Base-by-base conservation (phyloP, 2,113 vertebrate species). In the Coptodon rendalli region DNA sequence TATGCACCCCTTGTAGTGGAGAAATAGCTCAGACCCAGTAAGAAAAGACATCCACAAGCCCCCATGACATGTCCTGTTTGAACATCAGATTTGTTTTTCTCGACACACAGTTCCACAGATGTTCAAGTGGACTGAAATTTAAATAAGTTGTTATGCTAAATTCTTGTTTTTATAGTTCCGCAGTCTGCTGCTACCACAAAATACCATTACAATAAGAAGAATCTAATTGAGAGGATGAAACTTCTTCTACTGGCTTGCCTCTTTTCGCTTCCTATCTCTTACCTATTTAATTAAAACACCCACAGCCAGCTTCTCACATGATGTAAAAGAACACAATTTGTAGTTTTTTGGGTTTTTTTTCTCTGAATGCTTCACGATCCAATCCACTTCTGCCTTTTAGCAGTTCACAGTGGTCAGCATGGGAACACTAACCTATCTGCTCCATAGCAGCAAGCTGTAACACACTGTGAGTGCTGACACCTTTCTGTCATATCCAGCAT, bases 321-420 rank as follows among this genome's bases (percentile, higher is more conserved):
- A 16, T 54, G 50, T 54, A 54, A 80, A 54, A 22, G 12, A 71
- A 40, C 4, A 71, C 36, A 40, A 9, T 24, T 71, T 14, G 12
- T 71, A 22, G 6, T 22, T 68, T 40, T 19, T 5, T 2, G 3
- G 0, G 0, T 0, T 1, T 19, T 61, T 34, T 63, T 38, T 71
- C n/a, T 68, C 34, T 40, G 12, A 6, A 71, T 71, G 36, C 12
- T 71, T 24, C 6, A 24, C 0, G 2, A 9, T 81, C 29, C 16
- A 63, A 19, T 34, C 53, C 79, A 81, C 12, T 29, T 40, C 53
- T 57, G 1, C n/a, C 31, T n/a, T 34, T 56, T 56, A 10, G 52
- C 52, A 19, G 53, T 73, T 24, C 5, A 73, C 68, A 45, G 38
- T 8, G 38, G 22, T 45, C 38, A 45, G 68, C 38, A 16, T 71